phyloP scores from a whole-genome alignment of 2,888 invertebrate species.

The Tachystola acroxantha region DNA sequence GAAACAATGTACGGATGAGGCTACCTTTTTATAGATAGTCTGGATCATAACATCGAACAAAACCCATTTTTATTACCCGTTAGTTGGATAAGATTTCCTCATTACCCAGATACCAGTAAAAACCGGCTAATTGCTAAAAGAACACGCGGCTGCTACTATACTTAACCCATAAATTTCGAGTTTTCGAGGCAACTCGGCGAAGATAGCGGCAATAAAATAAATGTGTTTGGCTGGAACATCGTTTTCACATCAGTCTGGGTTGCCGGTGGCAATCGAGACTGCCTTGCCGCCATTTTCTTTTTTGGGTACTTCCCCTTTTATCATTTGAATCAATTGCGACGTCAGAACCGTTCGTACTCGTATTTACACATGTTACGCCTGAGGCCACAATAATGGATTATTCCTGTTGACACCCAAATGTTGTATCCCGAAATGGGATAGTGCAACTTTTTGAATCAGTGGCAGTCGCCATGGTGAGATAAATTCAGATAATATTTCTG shows the following conservation, averaged over 20 bases:
- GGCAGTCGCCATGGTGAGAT: no score
- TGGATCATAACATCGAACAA: no score
- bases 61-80: no score
- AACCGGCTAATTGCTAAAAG: slow-evolving; percentile 12
- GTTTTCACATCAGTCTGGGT: slow-evolving; percentile 40
- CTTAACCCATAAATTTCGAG: slow-evolving; percentile 10
- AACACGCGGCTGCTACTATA: slow-evolving; percentile 16
- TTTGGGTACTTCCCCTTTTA: neutral
- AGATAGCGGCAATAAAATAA: slow-evolving; percentile 40
- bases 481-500: no score
- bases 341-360: neutral
- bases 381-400: neutral
- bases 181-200: slow-evolving; percentile 21
- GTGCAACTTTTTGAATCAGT: no score
- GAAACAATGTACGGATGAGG: no score
- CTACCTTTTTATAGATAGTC: no score
- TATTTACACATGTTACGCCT: neutral
- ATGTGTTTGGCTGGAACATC: slow-evolving; percentile 39
- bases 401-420: no score
- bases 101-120: slow-evolving; percentile 4
- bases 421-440: no score
- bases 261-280: neutral
- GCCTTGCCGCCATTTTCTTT: neutral
- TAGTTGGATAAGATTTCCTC: slow-evolving; percentile 1
- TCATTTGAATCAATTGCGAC: neutral